These are phyloP conservation scores for Quadriops clusia DNA, from an alignment of 2,888 invertebrate genomes.

Conservation along the genomic window DNA sequence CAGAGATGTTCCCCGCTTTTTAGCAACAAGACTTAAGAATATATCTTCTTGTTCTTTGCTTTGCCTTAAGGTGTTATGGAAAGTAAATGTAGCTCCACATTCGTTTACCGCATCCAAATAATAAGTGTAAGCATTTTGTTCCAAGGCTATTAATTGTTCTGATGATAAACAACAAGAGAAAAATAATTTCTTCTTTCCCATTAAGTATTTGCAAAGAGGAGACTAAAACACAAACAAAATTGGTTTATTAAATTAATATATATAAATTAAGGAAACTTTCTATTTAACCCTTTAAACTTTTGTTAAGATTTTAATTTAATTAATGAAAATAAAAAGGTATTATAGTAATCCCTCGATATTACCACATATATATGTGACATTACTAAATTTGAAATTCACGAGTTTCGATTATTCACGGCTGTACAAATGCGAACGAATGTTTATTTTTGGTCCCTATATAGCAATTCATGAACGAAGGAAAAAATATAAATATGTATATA, in stretches of 20 bases:
- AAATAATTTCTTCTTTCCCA: slow-evolving; percentile 27
- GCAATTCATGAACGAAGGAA: no score
- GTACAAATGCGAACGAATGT: no score
- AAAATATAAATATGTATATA: no score
- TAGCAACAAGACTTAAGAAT: slow-evolving; percentile 27
- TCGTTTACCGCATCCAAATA: slow-evolving; percentile 28
- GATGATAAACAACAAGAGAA: slow-evolving; percentile 31
- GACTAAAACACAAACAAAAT: slow-evolving; percentile 28
- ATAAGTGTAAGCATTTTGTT: slow-evolving; percentile 27
- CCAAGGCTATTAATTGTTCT: slow-evolving; percentile 25
- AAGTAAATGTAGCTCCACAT: slow-evolving; percentile 27
- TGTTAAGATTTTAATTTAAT: no score
- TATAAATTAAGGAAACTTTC: slow-evolving; percentile 6
- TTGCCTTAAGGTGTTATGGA: slow-evolving; percentile 22
- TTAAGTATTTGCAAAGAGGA: slow-evolving; percentile 27
- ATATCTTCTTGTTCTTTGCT: slow-evolving; percentile 21
- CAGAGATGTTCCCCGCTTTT: slow-evolving; percentile 28
- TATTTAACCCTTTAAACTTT: no score
- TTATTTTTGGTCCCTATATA: no score
- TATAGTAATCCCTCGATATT: no score
- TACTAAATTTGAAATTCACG: no score
- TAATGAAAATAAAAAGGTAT: no score
- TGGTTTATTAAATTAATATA: no score
- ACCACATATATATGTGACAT: slow-evolving; percentile 4
- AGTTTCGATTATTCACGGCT: no score